phyloP scores from a whole-genome alignment of 2,797 vertebrate genomes.

The Alca torda region DNA sequence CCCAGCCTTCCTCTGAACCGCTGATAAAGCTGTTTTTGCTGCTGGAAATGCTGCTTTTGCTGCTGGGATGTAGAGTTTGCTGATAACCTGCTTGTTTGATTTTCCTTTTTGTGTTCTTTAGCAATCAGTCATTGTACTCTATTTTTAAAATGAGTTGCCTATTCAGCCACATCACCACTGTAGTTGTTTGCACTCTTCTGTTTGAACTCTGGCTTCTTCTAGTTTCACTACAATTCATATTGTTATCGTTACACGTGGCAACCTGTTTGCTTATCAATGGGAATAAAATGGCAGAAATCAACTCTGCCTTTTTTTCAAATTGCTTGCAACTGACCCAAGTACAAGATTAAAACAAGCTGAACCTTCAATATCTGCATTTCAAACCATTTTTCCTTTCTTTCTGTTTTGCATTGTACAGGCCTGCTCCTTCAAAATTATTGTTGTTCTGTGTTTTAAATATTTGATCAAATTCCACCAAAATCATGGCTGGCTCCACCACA shows the following conservation, averaged over 20 bases:
- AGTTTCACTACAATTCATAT: neutral
- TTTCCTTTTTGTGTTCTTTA: neutral
- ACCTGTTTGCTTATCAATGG: neutral
- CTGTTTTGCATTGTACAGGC: neutral
- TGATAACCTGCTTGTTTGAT: neutral
- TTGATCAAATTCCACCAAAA: neutral
- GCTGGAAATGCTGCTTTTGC: neutral
- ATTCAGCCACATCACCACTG: accelerated
- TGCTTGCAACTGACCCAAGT: neutral
- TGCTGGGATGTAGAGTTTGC: neutral
- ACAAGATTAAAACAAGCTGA: neutral
- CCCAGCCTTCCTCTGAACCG: neutral
- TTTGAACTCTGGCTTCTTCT: neutral
- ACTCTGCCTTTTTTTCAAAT: neutral
- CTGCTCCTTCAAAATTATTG: neutral
- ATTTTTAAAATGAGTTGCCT: neutral
- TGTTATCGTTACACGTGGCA: neutral
- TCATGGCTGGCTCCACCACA: neutral
- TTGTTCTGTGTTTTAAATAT: neutral
- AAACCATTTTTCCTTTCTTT: neutral
- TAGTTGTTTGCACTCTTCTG: neutral
- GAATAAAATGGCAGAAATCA: neutral
- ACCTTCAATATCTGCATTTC: neutral
- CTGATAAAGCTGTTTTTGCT: neutral
- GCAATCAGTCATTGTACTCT: too few relatives aligned